phyloP scores from a whole-genome alignment of 1,140 invertebrate genomes.

The Geopemphigus sp. region DNA sequence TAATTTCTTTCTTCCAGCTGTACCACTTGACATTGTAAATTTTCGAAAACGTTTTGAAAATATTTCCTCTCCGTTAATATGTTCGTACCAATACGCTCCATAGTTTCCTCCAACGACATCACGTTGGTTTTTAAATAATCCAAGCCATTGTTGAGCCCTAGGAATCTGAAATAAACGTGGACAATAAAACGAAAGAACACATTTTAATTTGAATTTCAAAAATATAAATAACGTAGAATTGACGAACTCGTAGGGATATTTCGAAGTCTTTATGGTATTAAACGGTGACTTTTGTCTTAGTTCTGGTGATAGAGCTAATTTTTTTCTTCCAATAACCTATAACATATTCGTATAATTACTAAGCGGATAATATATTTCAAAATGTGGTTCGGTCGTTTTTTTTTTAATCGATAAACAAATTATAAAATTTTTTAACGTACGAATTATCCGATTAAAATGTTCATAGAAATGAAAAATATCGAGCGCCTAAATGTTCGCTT shows the following conservation, averaged over 20 bases:
- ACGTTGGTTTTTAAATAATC: not conserved
- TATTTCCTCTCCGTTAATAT: constrained; percentile 4
- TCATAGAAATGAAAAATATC: too few relatives aligned
- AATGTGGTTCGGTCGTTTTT: too few relatives aligned
- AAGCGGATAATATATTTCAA: too few relatives aligned
- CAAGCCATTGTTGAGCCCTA: not conserved
- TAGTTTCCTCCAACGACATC: constrained; percentile 10
- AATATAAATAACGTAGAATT: not conserved
- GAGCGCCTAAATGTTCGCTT: too few relatives aligned
- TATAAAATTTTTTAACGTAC: too few relatives aligned
- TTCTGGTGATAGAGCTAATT: constrained; percentile 16
- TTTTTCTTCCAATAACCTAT: constrained; percentile 5
- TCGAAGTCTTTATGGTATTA: not conserved
- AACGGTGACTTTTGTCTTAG: not conserved
- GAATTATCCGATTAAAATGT: too few relatives aligned
- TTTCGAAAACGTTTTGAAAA: not conserved
- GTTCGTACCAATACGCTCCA: constrained; percentile 17
- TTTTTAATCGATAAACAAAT: too few relatives aligned
- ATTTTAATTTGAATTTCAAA: not conserved
- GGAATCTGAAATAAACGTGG: constrained; percentile 1
- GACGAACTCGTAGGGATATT: constrained; percentile 16
- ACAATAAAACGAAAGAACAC: not conserved
- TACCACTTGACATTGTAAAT: constrained; percentile 19
- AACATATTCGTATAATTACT: not conserved
- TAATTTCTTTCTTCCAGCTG: constrained; percentile 27